Conservation (phyloP, 2,888 invertebrate species). For the Criorhina ranunculi region DNA sequence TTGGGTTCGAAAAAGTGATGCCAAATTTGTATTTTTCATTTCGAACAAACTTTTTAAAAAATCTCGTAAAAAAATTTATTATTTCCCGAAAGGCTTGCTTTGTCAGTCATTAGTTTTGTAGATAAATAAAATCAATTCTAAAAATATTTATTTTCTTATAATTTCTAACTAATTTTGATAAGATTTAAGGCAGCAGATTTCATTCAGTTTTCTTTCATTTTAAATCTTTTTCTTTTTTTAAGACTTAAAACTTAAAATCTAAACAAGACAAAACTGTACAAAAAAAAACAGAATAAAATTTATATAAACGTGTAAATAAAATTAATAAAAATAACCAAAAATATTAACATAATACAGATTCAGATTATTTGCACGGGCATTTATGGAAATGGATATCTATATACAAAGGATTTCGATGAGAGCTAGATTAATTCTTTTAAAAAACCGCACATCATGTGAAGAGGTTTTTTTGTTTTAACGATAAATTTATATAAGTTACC, state of each 20-base stretch:
- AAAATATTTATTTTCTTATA: not conserved
- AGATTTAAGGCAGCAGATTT: conserved; percentile 53
- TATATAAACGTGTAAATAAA: conserved; percentile 20
- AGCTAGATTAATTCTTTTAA: conserved; percentile 14
- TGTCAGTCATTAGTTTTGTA: no score
- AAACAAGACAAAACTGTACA: conserved; percentile 9
- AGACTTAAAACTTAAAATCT: conserved; percentile 31
- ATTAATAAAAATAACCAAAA: conserved; percentile 37
- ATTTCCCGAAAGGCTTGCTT: no score
- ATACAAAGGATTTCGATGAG: conserved; percentile 28
- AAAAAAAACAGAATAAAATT: conserved; percentile 11
- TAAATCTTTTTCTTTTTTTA: no score
- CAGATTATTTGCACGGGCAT: conserved; percentile 55
- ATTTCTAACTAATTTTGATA: conserved; percentile 15
- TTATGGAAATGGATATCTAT: conserved; percentile 22
- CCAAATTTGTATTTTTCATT: no score
- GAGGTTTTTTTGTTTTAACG: not conserved
- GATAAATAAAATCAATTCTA: no score
- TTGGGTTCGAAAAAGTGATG: no score
- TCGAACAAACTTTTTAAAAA: no score
- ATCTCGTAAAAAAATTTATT: no score
- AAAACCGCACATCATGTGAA: not conserved
- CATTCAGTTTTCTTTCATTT: conserved; percentile 3
- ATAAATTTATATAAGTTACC: conserved; percentile 54
- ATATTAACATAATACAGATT: conserved; percentile 75